A percentile compares a stretch with the other conserved stretches of the same genome.
Conservation (phyloP, 2,888 invertebrate species). For the Dusona sp. region DNA sequence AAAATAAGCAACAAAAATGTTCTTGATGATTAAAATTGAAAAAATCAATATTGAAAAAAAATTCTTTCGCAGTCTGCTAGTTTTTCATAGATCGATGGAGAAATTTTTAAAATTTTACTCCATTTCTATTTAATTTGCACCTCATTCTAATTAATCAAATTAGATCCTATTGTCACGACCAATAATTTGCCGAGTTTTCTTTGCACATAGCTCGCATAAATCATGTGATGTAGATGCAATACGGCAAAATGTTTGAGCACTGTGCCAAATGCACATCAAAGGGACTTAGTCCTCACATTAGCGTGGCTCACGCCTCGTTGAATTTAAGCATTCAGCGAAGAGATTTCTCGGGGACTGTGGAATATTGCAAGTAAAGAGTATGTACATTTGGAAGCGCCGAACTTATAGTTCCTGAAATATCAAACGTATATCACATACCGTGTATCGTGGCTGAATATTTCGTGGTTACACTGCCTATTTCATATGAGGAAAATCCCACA, state of each 20-base stretch:
- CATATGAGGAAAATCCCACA: conserved; percentile 30
- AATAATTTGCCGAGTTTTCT: neutral
- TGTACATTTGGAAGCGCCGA: conserved; percentile 41
- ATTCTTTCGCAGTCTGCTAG: neutral
- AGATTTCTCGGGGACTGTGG: conserved; percentile 25
- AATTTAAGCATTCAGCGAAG: conserved; percentile 27
- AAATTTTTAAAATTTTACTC: neutral
- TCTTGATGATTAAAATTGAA: neutral
- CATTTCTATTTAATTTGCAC: neutral
- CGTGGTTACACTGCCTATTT: conserved; percentile 29
- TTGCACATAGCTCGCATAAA: neutral
- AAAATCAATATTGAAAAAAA: too few species aligned
- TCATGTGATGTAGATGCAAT: neutral
- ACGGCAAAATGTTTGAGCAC: conserved; percentile 12
- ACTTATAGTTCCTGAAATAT: conserved; percentile 45
- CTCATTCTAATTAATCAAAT: conserved; percentile 22
- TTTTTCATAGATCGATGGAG: neutral
- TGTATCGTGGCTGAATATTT: conserved; percentile 38
- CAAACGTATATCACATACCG: neutral
- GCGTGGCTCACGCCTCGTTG: conserved; percentile 41
- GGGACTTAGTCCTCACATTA: conserved; percentile 36
- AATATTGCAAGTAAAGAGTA: conserved; percentile 44
- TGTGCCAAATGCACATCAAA: conserved; percentile 61
- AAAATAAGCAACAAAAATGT: neutral
- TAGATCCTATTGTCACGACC: neutral